These are phyloP conservation scores for Acleris literana DNA, from an alignment of 2,888 invertebrate species.

Conservation along the genomic window DNA sequence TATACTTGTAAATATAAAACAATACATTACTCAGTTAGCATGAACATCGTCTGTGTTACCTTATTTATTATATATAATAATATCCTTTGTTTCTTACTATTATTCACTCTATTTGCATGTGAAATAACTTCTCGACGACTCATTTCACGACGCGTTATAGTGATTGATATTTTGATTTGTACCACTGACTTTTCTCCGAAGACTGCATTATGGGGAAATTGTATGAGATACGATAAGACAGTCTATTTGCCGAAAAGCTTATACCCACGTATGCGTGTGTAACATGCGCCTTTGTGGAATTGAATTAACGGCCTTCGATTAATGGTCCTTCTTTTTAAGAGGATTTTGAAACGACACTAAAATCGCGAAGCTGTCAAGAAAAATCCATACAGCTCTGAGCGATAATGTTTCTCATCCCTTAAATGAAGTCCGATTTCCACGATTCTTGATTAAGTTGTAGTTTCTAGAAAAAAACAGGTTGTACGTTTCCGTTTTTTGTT, in stretches of 20 bases:
- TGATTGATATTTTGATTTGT: conserved; percentile 32
- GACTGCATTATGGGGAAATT: conserved; percentile 6
- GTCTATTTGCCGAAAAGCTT: background rate
- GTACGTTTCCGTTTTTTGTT: too few species aligned
- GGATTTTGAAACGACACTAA: too few species aligned
- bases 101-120: conserved; percentile 27
- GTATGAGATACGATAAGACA: background rate
- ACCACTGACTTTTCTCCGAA: conserved; percentile 18
- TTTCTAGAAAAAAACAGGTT: too few species aligned
- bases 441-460: too few species aligned
- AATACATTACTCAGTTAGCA: background rate
- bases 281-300: too few species aligned
- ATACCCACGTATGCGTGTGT: too few species aligned
- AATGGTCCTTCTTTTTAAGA: too few species aligned
- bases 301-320: too few species aligned
- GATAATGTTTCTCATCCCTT: too few species aligned
- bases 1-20: background rate
- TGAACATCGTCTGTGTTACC: background rate
- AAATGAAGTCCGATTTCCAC: too few species aligned
- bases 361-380: too few species aligned
- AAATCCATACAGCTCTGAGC: too few species aligned
- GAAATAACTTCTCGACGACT: conserved; percentile 16
- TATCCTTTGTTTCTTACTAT: conserved; percentile 15
- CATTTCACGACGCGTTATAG: conserved; percentile 11
- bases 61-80: background rate